These are phyloP conservation scores for Rhinolophus ferrumequinum DNA, from an alignment of 2,113 vertebrate genomes.

Conservation along the genomic window DNA sequence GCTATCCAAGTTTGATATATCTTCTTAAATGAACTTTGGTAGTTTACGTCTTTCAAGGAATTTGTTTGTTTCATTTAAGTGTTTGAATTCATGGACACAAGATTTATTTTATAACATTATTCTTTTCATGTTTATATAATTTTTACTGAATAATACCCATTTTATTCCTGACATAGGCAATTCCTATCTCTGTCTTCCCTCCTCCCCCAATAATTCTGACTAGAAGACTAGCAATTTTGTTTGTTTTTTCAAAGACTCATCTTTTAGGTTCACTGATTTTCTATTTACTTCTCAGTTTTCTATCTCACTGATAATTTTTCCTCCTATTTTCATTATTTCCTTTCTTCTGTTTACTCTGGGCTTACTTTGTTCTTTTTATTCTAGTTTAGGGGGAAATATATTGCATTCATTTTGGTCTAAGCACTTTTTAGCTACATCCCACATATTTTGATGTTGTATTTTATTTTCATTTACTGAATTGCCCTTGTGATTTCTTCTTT, in stretches of 20 bases:
- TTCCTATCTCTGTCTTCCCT: neutral
- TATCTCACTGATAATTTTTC: neutral
- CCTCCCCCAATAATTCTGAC: neutral
- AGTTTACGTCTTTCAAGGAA: neutral
- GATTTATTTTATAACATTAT: neutral
- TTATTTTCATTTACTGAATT: constrained; percentile 39
- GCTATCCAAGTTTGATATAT: neutral
- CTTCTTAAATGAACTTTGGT: neutral
- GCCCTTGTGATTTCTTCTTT: constrained; percentile 20
- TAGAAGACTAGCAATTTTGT: neutral
- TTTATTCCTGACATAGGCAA: neutral
- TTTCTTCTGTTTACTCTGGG: neutral
- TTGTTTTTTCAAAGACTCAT: neutral
- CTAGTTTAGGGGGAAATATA: neutral
- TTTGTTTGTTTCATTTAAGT: neutral
- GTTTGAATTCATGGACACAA: neutral
- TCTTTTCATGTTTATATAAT: neutral
- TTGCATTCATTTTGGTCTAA: constrained; percentile 10
- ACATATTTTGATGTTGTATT: neutral
- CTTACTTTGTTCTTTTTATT: constrained; percentile 24
- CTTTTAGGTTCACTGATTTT: constrained; percentile 3
- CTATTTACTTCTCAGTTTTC: neutral
- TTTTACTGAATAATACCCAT: neutral
- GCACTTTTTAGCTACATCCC: neutral
- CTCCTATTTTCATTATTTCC: neutral